phyloP scores from a whole-genome alignment of 92 coral and sea anemone species.

The Umimayanthus kanabou region DNA sequence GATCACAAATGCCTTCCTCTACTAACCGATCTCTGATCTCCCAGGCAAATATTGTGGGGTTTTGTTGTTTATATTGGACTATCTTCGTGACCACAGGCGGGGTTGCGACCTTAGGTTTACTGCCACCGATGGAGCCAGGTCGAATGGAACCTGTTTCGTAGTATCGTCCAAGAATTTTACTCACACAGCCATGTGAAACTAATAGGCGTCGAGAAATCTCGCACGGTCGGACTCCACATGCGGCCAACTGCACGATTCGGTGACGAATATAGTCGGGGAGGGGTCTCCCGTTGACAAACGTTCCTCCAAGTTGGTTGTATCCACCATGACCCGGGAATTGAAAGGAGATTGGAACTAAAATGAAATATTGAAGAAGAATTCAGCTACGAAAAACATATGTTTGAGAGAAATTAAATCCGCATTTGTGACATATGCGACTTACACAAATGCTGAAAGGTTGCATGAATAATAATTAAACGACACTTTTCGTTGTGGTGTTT shows the following conservation, averaged over 20 bases:
- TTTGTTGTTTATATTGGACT: constrained; percentile 97
- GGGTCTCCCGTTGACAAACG: constrained; percentile 93
- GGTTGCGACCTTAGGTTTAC: constrained; percentile 98
- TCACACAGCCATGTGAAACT: constrained; percentile 95
- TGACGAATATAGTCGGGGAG: constrained; percentile 98
- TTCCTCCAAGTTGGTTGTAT: constrained; percentile 89
- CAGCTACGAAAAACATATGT: not conserved
- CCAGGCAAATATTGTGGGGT: constrained; percentile 99
- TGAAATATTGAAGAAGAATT: not conserved
- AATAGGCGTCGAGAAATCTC: constrained; percentile 89
- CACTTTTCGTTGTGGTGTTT: too few relatives aligned
- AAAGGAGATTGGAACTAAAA: constrained; percentile 72
- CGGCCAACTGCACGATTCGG: constrained; percentile 94
- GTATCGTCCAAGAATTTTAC: constrained; percentile 92
- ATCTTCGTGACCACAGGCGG: constrained; percentile 96
- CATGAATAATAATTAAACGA: too few relatives aligned
- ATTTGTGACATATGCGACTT: too few relatives aligned
- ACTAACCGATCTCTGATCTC: constrained; percentile 98
- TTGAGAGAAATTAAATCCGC: not conserved
- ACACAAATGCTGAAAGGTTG: too few relatives aligned
- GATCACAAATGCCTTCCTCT: constrained; percentile 96
- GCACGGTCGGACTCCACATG: constrained; percentile 96
- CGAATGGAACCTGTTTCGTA: constrained; percentile 97
- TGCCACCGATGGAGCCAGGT: constrained; percentile 99
- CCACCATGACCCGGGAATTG: constrained; percentile 90